Evolutionary conservation across 2,113 vertebrate genomes (phyloP).

Genomic region (Tyto alba): DNA sequence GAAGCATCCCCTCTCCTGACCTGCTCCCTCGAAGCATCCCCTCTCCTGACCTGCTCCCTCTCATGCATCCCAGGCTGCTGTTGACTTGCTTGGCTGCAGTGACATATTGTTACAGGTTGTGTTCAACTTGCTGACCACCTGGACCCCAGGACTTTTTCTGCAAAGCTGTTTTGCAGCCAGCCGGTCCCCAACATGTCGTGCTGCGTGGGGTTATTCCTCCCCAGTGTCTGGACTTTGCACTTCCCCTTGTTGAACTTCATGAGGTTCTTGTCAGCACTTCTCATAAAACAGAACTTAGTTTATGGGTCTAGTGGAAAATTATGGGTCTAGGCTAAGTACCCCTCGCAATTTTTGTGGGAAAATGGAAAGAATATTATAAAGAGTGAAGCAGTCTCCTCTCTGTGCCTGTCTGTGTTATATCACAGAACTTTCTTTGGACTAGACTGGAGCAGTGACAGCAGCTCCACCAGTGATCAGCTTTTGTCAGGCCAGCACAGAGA

Average conservation of each 20-base stretch:
- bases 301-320: not conserved
- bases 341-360: not conserved
- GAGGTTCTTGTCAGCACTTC: not conserved
- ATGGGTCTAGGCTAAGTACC: not conserved
- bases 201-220: not conserved
- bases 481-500: not conserved
- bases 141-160: too few relatives aligned
- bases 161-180: not conserved
- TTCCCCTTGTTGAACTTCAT: not conserved
- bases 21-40: not conserved
- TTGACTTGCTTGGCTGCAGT: not conserved
- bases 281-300: not conserved
- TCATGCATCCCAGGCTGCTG: not conserved
- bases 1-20: not conserved
- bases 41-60: not conserved
- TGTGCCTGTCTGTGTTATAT: not conserved
- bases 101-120: not conserved
- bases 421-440: not conserved
- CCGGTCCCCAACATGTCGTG: too few relatives aligned
- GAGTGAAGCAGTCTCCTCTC: not conserved
- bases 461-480: not conserved
- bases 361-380: not conserved
- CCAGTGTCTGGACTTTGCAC: not conserved
- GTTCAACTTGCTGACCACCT: not conserved
- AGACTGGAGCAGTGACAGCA: not conserved